Conservation (phyloP, 2,113 vertebrate genomes). For the Mesembrinibis cayennensis region DNA sequence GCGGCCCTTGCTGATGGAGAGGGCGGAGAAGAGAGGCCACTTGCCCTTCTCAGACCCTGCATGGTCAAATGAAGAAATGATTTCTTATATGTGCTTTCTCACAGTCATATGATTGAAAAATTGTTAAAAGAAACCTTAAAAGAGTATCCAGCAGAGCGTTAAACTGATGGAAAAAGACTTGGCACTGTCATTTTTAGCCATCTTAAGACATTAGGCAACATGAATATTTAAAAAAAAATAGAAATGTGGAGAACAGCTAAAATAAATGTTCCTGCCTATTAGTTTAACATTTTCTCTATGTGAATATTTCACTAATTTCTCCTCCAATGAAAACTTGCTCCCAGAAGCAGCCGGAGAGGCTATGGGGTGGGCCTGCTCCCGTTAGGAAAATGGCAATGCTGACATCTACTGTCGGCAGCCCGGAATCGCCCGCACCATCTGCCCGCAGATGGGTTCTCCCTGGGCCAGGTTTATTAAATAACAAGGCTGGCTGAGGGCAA, state of each 20-base stretch:
- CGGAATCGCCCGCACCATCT: not conserved
- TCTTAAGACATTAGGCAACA: not conserved
- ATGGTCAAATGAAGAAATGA: not conserved
- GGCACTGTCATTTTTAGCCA: not conserved
- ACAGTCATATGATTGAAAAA: not conserved
- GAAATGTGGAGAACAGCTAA: not conserved
- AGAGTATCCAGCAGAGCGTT: not conserved
- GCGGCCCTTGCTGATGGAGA: not conserved
- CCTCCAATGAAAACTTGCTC: not conserved
- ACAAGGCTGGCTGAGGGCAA: not conserved
- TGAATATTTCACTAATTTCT: not conserved
- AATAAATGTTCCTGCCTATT: not conserved
- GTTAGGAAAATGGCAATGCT: conserved; percentile 43
- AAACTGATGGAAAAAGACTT: not conserved
- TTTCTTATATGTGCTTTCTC: not conserved
- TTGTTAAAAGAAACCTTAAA: not conserved
- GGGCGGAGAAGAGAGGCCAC: not conserved
- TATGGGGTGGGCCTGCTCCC: not conserved
- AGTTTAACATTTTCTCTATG: not conserved
- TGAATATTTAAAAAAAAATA: not conserved
- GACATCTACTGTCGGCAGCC: conserved; percentile 61
- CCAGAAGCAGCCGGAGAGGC: not conserved
- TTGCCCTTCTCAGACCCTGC: not conserved
- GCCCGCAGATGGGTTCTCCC: not conserved
- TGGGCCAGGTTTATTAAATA: too few species aligned